These are phyloP conservation scores for Proales similis DNA, from an alignment of 1,140 invertebrate genomes.

Conservation along the genomic window DNA sequence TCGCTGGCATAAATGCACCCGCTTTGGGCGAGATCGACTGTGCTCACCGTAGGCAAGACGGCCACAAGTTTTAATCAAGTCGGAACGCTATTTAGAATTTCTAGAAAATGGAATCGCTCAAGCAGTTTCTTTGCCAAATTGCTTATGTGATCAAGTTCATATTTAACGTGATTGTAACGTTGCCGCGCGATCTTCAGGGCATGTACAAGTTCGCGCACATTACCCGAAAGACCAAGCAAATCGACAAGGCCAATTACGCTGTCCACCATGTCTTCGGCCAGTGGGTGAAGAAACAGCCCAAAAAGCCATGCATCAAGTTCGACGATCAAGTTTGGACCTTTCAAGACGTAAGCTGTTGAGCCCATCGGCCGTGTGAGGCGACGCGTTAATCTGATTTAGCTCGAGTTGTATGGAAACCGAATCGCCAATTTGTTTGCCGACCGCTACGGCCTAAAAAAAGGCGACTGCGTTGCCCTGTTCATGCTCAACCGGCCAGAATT, in stretches of 20 bases:
- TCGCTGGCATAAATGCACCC: too few species aligned
- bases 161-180: neutral
- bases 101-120: too few species aligned
- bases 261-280: slow-evolving; percentile 12
- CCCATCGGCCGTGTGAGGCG: neutral
- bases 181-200: slow-evolving; percentile 15
- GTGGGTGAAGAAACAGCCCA: slow-evolving; percentile 17
- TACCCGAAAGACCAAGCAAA: neutral
- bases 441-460: slow-evolving; percentile 43
- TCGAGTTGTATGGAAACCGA: slow-evolving; percentile 16
- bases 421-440: slow-evolving; percentile 22
- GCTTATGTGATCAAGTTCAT: slow-evolving; percentile 16
- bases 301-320: slow-evolving; percentile 2
- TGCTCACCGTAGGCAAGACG: too few species aligned
- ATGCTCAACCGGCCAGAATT: slow-evolving; percentile 76
- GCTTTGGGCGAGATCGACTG: too few species aligned
- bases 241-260: slow-evolving; percentile 9
- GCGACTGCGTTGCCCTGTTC: slow-evolving; percentile 73
- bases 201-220: neutral
- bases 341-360: slow-evolving; percentile 23
- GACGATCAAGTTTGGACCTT: slow-evolving; percentile 10
- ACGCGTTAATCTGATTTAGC: neutral
- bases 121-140: slow-evolving; percentile 12
- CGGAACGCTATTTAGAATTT: too few species aligned
- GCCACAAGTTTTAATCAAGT: too few species aligned